These are phyloP conservation scores for Aleadryas rufinucha DNA, from an alignment of 2,113 vertebrate genomes.

Conservation along the genomic window DNA sequence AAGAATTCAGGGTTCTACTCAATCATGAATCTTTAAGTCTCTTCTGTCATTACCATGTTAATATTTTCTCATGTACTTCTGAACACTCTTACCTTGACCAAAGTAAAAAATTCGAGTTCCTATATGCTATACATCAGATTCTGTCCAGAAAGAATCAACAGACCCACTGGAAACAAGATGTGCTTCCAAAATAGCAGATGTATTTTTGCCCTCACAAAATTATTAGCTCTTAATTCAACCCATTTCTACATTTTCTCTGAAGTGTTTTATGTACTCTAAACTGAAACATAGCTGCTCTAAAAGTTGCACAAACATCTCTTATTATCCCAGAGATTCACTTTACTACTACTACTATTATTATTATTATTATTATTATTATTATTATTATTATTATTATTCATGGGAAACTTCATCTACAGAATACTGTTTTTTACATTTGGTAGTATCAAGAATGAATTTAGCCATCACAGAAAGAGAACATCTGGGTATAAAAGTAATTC, in stretches of 20 bases:
- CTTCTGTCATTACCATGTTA: rapidly evolving
- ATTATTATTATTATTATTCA: background rate
- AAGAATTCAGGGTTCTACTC: background rate
- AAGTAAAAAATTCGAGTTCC: background rate
- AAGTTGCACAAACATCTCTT: background rate
- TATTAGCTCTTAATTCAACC: background rate
- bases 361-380: background rate
- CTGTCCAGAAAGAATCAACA: background rate
- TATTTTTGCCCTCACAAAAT: background rate
- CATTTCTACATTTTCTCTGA: background rate
- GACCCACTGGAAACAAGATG: background rate
- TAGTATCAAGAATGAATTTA: background rate
- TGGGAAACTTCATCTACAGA: background rate
- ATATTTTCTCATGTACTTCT: background rate
- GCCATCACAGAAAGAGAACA: background rate
- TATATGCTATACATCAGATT: background rate
- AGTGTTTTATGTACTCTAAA: background rate
- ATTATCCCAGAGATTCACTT: background rate
- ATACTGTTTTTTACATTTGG: background rate
- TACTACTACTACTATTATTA: background rate
- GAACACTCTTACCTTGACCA: background rate
- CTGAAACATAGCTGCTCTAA: background rate
- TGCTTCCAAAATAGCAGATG: background rate
- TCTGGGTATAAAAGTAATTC: background rate
- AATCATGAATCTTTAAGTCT: background rate